Evolutionary conservation across 2,113 vertebrate species (phyloP), one percentile per base, ranked within the genome.

Genomic region (Peucedramus taeniatus): DNA sequence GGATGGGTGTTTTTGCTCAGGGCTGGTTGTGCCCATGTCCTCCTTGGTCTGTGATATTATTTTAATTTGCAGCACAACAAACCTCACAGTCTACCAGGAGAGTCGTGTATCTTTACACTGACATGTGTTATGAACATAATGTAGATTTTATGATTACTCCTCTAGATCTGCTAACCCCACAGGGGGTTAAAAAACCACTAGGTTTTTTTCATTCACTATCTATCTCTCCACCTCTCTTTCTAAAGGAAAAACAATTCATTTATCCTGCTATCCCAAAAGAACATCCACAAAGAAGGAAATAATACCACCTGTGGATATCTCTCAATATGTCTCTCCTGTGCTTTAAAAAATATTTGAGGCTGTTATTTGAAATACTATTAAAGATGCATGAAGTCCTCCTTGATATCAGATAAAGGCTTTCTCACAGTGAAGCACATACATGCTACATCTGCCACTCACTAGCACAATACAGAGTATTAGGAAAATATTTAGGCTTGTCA

Each of bases 261-360:
- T 97, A 94, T 75, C 86, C 47, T 83, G 57, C 33, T 90, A 50
- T 40, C 44, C 85, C 17, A 40, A 37, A 90, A n/a, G 10, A 97
- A 74, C 68, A 86, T 90, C 47, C 83, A 45, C 56, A 90, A 83
- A 87, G 40, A 88, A 27, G 26, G 20, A 60, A 74, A n/a, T 94
- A 96, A 86, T 91, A n/a, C 91, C 69, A 96, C 84, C 57, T 95
- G 37, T 90, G 89, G 51, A 54, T 96, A 93, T 96, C 56, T 96
- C 90, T 88, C 69, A 89, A 78, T 80, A 78, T 50, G 56, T 61
- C 5, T 88, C 51, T 89, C 59, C 64, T 60, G 61, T 72, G 44
- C 87, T 97, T 96, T 95, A 95, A 95, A 97, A 93, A 91, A 50
- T 92, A 96, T 87, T 95, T 96, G 97, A 91, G 83, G 69, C 57